These are phyloP conservation scores for Willowsia nigromaculata DNA, from an alignment of 2,888 invertebrate genomes.

Conservation along the genomic window DNA sequence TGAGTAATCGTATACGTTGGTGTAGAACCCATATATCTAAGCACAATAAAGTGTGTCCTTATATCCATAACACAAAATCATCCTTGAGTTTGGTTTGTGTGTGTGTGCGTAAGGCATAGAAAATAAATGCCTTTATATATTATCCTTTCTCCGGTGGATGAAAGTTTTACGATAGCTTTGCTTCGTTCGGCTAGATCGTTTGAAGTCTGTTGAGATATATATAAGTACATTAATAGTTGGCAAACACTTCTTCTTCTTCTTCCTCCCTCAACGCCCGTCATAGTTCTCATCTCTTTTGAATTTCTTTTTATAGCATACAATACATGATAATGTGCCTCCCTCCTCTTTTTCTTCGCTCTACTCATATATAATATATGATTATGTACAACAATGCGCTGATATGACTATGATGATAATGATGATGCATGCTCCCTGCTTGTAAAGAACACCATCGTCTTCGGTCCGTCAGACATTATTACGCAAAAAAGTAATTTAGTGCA, in stretches of 20 bases:
- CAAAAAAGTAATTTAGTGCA: constrained; percentile 63
- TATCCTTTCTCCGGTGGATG: neutral
- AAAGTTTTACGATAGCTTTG: constrained; percentile 34
- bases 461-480: constrained; percentile 49
- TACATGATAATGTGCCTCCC: neutral
- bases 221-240: constrained; percentile 57
- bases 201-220: constrained; percentile 37
- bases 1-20: neutral
- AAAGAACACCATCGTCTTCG: constrained; percentile 22
- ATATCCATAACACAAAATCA: constrained; percentile 19
- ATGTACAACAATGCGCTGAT: neutral
- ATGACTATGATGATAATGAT: neutral
- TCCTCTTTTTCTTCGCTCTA: constrained; percentile 1
- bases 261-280: neutral
- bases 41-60: neutral
- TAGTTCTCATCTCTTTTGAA: neutral
- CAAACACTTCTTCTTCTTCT: constrained; percentile 39
- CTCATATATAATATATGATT: neutral
- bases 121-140: neutral
- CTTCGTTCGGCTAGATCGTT: neutral
- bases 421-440: constrained; percentile 35
- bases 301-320: neutral
- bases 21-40: neutral
- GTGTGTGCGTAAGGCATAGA: neutral
- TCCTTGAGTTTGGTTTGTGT: neutral